Evolutionary conservation across 2,888 invertebrate species (phyloP).

Genomic region (Pemphredon lugubris): DNA sequence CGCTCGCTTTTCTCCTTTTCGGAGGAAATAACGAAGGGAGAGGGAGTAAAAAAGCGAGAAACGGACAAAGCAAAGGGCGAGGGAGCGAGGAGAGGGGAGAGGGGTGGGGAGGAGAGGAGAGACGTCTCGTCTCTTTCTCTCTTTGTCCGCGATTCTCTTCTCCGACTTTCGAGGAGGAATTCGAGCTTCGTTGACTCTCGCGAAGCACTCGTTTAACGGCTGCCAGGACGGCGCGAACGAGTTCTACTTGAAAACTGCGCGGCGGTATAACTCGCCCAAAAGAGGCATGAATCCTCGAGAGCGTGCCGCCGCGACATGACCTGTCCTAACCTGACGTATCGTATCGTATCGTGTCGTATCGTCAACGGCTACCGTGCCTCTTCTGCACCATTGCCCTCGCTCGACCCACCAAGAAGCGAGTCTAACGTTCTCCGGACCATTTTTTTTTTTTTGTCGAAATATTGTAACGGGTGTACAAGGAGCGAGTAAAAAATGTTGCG

Average conservation of each 20-base stretch:
- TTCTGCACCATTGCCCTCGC: slow-evolving; percentile 22
- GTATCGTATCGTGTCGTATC: slow-evolving; percentile 57
- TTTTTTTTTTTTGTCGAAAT: no score
- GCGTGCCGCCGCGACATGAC: slow-evolving; percentile 55
- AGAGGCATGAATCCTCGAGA: slow-evolving; percentile 45
- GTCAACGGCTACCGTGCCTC: slow-evolving; percentile 38
- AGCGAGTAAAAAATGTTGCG: no score
- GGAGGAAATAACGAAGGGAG: not conserved
- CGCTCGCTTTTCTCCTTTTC: not conserved
- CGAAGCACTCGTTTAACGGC: slow-evolving; percentile 27
- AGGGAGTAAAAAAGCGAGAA: slow-evolving; percentile 5
- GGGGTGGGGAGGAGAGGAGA: slow-evolving; percentile 12
- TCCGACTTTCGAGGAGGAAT: slow-evolving; percentile 30
- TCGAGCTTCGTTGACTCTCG: slow-evolving; percentile 22
- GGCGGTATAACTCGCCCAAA: slow-evolving; percentile 33
- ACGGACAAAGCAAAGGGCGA: slow-evolving; percentile 3
- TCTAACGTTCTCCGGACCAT: no score
- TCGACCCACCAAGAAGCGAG: not conserved
- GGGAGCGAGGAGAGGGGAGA: slow-evolving; percentile 16
- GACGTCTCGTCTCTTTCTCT: slow-evolving; percentile 31
- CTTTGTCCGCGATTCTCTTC: slow-evolving; percentile 38
- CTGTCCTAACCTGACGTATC: slow-evolving; percentile 39
- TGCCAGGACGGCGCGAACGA: slow-evolving; percentile 10
- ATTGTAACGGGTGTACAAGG: no score
- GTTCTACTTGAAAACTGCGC: slow-evolving; percentile 38